These are phyloP conservation scores for Cydia pomonella DNA, from an alignment of 1,140 invertebrate species.

Conservation along the genomic window DNA sequence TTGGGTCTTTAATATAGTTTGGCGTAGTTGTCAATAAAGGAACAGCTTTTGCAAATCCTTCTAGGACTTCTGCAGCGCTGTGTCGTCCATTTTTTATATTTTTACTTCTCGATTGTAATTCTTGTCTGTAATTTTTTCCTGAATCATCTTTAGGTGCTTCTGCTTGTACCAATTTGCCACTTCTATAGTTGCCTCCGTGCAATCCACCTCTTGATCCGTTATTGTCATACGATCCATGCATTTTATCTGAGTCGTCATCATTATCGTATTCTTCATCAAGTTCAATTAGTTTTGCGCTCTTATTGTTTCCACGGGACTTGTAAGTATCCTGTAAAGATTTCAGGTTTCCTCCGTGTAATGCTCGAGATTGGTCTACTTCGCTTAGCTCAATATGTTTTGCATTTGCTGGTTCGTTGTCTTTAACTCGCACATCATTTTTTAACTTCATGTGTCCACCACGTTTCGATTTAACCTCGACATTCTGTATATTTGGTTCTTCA, in stretches of 20 bases:
- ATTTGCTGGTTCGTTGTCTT: constrained; percentile 52
- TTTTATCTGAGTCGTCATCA: constrained; percentile 42
- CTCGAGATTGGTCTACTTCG: constrained; percentile 39
- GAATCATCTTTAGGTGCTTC: constrained; percentile 35
- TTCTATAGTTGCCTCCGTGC: constrained; percentile 71
- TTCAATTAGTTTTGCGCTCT: constrained; percentile 54
- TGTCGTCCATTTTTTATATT: constrained; percentile 41
- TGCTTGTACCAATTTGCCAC: constrained; percentile 54
- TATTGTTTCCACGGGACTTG: constrained; percentile 41
- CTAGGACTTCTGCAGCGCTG: constrained; percentile 58
- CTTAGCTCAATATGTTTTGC: constrained; percentile 53
- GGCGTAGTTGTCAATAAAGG: constrained; percentile 63
- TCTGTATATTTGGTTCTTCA: not conserved
- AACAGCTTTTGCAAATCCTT: constrained; percentile 59
- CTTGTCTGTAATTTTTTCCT: constrained; percentile 39
- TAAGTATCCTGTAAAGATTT: constrained; percentile 43
- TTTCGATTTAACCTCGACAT: constrained; percentile 2
- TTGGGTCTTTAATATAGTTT: constrained; percentile 68
- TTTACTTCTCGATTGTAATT: constrained; percentile 39
- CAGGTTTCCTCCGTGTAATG: constrained; percentile 48
- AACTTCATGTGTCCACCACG: constrained; percentile 16
- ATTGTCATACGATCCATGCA: constrained; percentile 51
- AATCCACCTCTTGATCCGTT: constrained; percentile 45
- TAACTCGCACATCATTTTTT: not conserved
- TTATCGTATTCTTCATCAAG: constrained; percentile 51